Conservation (phyloP, 2,888 invertebrate genomes). For the Lithophane socia region DNA sequence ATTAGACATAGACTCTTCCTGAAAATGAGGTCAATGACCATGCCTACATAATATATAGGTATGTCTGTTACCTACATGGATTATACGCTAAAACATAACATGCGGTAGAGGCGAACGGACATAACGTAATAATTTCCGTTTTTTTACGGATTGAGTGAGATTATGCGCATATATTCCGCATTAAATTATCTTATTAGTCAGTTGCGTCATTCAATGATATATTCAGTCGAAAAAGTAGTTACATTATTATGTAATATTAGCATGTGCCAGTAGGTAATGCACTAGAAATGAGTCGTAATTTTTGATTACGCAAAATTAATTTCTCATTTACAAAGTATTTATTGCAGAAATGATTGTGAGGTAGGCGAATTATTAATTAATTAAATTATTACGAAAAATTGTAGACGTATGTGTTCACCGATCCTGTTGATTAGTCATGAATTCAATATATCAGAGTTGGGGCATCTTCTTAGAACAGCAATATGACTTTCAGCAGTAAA, state of each 20-base stretch:
- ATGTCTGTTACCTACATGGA: background rate
- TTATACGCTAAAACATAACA: conserved; percentile 36
- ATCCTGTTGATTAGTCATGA: background rate
- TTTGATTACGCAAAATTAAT: conserved; percentile 18
- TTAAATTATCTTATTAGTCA: conserved; percentile 43
- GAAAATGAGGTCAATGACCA: background rate
- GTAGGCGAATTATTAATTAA: background rate
- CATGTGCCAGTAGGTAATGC: conserved; percentile 17
- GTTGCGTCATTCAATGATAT: conserved; percentile 49
- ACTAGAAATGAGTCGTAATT: conserved; percentile 24
- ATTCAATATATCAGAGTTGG: background rate
- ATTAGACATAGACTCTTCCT: background rate
- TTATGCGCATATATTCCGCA: conserved; percentile 60
- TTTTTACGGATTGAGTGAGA: conserved; percentile 47
- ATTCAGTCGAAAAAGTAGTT: conserved; percentile 19
- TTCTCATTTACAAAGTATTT: background rate
- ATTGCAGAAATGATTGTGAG: background rate
- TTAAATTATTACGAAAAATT: background rate
- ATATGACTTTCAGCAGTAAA: background rate
- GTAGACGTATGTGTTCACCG: background rate
- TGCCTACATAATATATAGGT: background rate
- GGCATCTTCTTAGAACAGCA: background rate
- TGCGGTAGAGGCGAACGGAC: conserved; percentile 29
- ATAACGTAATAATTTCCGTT: conserved; percentile 52
- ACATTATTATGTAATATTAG: conserved; percentile 36